These are phyloP conservation scores for Sthenelais limicola DNA, from an alignment of 2,888 invertebrate genomes.

Conservation along the genomic window DNA sequence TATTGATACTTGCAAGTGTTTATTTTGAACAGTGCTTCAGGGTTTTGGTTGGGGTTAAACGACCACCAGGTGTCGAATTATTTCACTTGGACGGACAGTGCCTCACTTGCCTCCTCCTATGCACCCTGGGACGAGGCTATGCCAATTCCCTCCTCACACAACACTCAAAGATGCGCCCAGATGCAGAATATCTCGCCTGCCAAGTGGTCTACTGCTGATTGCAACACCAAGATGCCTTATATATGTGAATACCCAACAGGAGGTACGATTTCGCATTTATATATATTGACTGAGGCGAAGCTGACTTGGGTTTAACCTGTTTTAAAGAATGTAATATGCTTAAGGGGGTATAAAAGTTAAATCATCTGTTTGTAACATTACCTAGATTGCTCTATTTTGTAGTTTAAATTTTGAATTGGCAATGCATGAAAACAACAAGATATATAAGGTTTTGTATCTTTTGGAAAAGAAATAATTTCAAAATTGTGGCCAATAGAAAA, in stretches of 20 bases:
- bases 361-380: too few relatives aligned
- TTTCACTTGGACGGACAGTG: background rate
- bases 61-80: slow-evolving; percentile 6
- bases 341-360: too few relatives aligned
- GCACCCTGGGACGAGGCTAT: background rate
- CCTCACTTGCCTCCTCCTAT: background rate
- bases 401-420: too few relatives aligned
- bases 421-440: too few relatives aligned
- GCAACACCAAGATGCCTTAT: background rate
- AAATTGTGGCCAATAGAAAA: too few relatives aligned
- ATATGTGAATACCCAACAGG: slow-evolving; percentile 21
- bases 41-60: background rate
- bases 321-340: too few relatives aligned
- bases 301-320: too few relatives aligned
- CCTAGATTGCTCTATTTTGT: too few relatives aligned
- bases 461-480: too few relatives aligned
- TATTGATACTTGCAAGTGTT: background rate
- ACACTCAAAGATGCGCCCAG: background rate
- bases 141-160: background rate
- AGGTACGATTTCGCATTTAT: background rate
- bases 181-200: slow-evolving; percentile 1
- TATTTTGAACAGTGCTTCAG: background rate
- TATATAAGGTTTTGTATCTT: too few relatives aligned
- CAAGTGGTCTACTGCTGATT: background rate
- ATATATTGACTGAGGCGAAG: too few relatives aligned